These are phyloP conservation scores for Stenotaenia linearis DNA, from an alignment of 2,888 invertebrate species.

Conservation along the genomic window DNA sequence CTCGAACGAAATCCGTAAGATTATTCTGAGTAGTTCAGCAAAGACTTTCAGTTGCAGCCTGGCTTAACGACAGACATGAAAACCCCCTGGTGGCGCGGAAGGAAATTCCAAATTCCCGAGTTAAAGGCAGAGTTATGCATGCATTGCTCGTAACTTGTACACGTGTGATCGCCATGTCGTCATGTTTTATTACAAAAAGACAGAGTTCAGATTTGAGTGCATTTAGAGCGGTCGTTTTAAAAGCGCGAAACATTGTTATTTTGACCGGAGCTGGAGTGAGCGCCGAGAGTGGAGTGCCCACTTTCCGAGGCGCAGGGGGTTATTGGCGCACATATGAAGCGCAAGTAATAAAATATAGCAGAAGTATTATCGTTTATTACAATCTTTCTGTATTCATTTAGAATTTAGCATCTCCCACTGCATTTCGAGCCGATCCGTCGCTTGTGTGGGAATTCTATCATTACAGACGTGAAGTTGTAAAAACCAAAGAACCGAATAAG, in stretches of 20 bases:
- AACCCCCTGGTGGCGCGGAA: background rate
- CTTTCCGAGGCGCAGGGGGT: constrained; percentile 75
- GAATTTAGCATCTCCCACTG: constrained; percentile 58
- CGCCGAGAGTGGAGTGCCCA: constrained; percentile 80
- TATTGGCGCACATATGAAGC: constrained; percentile 72
- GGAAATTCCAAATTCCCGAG: background rate
- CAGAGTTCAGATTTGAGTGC: constrained; percentile 46
- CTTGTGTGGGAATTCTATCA: constrained; percentile 89
- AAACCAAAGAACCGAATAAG: constrained; percentile 63
- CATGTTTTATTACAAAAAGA: background rate
- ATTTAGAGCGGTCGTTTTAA: constrained; percentile 57
- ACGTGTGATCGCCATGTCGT: background rate
- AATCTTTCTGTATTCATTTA: constrained; percentile 37
- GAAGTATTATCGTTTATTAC: no score
- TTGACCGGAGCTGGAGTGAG: constrained; percentile 74
- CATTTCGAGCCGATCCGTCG: constrained; percentile 65
- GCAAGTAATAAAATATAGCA: no score
- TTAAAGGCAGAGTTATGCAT: background rate
- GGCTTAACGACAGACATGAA: background rate
- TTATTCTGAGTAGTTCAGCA: background rate
- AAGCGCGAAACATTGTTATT: constrained; percentile 61
- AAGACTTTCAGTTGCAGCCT: background rate
- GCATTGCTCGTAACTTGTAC: background rate
- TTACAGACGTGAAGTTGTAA: constrained; percentile 71
- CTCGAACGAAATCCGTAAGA: background rate